Base-by-base conservation (phyloP, 2,888 invertebrate genomes). In the Archips xylosteana region DNA sequence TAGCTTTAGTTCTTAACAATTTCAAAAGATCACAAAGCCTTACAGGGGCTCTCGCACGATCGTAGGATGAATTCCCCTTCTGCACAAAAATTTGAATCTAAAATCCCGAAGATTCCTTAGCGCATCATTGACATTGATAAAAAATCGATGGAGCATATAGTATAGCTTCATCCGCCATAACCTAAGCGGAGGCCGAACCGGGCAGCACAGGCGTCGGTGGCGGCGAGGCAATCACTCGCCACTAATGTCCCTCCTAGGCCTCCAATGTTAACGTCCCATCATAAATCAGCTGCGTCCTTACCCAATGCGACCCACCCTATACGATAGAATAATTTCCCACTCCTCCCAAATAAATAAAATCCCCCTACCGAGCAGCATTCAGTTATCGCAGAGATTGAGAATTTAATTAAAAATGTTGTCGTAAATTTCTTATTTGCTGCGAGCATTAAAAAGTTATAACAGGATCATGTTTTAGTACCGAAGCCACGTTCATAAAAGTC, bases 251-350 rank as follows among this genome's bases (percentile, higher is more conserved):
- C 80, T 70, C 69, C 69, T 65, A 62, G 78, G 76, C 83, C 81
- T 82, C 81, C 82, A 79, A 81, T 83, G 82, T 84, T 87, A 87
- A 89, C 83, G 85, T 84, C 82, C 79, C 78, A 68, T 77, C 81
- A 87, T 89, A 89, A 89, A 88, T 89, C 89, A 88, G 83, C 49
- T 65, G 70, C 63, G 81, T 81, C 84, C 84, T 82, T 83, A 81
- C 77, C 82, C 82, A 82, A 78, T 81, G 82, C 81, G 76, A 78
- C 79, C 79, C 81, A 80, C 76, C 78, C 81, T 77, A 80, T 81
- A 82, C 79, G 82, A 82, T 81, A 77, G 81, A 84, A 87, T 87
- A 82, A 86, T 83, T 83, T 83, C 81, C 81, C 76, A 78, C 80
- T 77, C 75, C 78, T 75, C 77, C 76, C 76, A 81, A 82, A 83